Conservation (phyloP, 2,113 vertebrate species). For the Gobiocypris rarus region DNA sequence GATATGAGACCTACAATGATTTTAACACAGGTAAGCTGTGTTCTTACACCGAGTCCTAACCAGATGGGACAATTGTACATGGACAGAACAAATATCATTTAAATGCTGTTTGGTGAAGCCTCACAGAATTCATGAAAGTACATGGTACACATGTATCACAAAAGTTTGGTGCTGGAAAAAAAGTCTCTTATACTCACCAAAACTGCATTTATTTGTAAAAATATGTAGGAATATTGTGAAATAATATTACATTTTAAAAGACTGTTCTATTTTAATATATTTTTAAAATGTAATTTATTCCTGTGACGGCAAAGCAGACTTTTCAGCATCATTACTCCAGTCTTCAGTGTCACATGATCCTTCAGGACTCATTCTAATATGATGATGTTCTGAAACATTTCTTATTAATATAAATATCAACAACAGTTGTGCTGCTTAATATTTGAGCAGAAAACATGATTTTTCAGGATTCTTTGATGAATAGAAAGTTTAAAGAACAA, state of each 20-base stretch:
- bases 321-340: neutral
- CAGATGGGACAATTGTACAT: neutral
- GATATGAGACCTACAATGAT: neutral
- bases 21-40: neutral
- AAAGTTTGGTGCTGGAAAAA: no score
- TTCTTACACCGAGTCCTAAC: neutral
- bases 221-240: neutral
- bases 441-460: neutral
- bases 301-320: neutral
- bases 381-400: neutral
- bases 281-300: neutral
- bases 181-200: neutral
- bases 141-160: no score
- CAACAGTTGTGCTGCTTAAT: neutral
- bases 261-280: neutral
- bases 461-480: neutral
- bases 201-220: neutral
- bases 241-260: neutral
- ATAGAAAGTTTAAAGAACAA: neutral
- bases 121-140: no score
- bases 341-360: neutral
- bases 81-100: neutral
- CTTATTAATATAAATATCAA: neutral
- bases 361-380: neutral
- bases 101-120: neutral